Evolutionary conservation across 2,113 vertebrate genomes (phyloP).

Genomic region (Clarias macrocephalus): DNA sequence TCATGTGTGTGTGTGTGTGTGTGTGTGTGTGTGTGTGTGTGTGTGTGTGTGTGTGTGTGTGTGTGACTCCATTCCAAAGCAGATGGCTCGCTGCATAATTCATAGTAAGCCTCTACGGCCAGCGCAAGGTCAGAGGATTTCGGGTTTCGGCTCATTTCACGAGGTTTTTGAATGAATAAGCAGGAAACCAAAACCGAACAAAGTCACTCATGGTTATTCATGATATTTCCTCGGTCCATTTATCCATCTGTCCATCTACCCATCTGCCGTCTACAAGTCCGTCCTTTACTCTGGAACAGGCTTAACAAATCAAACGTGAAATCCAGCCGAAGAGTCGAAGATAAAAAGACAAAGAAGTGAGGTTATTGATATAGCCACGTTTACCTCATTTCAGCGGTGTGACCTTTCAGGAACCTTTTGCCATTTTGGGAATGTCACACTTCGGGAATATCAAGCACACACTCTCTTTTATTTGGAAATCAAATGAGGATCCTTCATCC

Average conservation of each 20-base stretch:
- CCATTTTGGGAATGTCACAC: constrained; percentile 13
- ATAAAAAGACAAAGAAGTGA: neutral
- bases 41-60: neutral
- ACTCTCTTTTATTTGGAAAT: no score
- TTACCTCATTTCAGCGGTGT: constrained; percentile 1
- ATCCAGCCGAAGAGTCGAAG: neutral
- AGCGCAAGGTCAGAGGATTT: constrained; percentile 46
- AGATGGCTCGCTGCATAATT: constrained; percentile 54
- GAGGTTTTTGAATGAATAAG: constrained; percentile 47
- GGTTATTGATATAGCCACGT: neutral
- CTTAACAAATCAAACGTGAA: neutral
- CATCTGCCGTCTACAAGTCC: neutral
- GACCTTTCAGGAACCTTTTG: constrained; percentile 10
- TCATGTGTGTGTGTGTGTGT: constrained; percentile 2
- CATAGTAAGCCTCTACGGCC: constrained; percentile 34
- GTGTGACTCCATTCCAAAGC: constrained; percentile 28
- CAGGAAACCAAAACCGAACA: constrained; percentile 17
- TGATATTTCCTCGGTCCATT: constrained; percentile 19
- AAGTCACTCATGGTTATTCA: constrained; percentile 31
- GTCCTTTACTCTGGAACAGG: neutral
- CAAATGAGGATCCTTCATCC: neutral
- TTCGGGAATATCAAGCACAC: neutral
- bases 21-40: neutral
- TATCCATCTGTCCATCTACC: neutral
- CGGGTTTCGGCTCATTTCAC: constrained; percentile 11